These are phyloP conservation scores for Lonchura striata DNA, from an alignment of 2,113 vertebrate species.

Conservation along the genomic window DNA sequence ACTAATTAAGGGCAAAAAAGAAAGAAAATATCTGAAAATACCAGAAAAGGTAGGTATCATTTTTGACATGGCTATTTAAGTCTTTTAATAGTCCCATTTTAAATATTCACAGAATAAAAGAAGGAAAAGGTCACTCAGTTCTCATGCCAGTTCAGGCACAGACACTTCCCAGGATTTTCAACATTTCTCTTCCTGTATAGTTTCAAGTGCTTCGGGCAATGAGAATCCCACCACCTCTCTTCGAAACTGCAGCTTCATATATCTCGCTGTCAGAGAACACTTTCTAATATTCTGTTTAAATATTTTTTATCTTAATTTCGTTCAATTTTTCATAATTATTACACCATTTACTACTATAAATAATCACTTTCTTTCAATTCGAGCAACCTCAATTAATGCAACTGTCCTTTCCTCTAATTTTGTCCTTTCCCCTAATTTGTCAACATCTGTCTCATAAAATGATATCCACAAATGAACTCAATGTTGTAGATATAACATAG, in stretches of 20 bases:
- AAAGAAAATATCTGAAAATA: slow-evolving; percentile 16
- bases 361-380: neutral
- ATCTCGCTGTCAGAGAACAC: neutral
- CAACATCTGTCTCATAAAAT: neutral
- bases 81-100: neutral
- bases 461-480: neutral
- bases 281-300: neutral
- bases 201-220: neutral
- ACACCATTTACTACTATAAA: neutral
- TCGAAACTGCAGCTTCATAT: neutral
- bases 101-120: slow-evolving; percentile 37
- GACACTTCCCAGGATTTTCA: slow-evolving; percentile 7
- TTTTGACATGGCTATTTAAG: slow-evolving; percentile 37
- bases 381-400: neutral
- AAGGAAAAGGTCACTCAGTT: slow-evolving; percentile 34
- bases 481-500: neutral
- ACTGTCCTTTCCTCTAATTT: neutral
- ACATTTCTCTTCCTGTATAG: neutral
- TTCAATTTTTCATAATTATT: neutral
- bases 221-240: neutral
- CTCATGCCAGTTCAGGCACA: slow-evolving; percentile 3
- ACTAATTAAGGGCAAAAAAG: neutral
- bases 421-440: neutral
- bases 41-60: neutral
- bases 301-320: neutral